phyloP scores from a whole-genome alignment of 1,140 invertebrate species.

The Cotesia chilonis region DNA sequence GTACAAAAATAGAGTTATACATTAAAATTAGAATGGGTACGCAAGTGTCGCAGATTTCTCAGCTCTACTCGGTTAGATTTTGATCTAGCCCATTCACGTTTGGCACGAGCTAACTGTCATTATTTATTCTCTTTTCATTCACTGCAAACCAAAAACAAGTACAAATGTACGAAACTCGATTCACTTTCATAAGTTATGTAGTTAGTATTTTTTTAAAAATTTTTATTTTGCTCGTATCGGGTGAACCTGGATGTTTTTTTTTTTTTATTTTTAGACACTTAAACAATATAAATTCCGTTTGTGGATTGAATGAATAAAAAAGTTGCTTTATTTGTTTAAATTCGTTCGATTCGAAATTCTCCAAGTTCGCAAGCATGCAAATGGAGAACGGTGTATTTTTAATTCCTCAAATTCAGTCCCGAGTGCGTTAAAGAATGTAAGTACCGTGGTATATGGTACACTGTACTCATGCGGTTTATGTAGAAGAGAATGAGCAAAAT shows the following conservation, averaged over 20 bases:
- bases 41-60: conserved; percentile 31
- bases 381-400: conserved; percentile 23
- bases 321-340: not conserved
- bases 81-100: conserved; percentile 51
- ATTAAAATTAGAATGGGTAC: conserved; percentile 54
- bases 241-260: too few relatives aligned
- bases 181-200: too few relatives aligned
- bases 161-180: too few relatives aligned
- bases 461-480: not conserved
- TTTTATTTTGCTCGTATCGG: too few relatives aligned
- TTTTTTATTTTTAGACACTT: too few relatives aligned
- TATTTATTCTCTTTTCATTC: conserved; percentile 27
- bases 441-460: conserved; percentile 2
- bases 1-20: conserved; percentile 55
- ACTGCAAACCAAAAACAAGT: not conserved
- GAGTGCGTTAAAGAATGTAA: conserved; percentile 33
- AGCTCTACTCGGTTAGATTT: conserved; percentile 34
- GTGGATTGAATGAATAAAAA: not conserved
- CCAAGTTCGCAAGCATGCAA: conserved; percentile 17
- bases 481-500: not conserved
- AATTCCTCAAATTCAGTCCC: conserved; percentile 19
- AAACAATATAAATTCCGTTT: not conserved
- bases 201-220: too few relatives aligned
- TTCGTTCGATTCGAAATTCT: not conserved
- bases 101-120: conserved; percentile 24